Evolutionary conservation across 1,140 invertebrate species (phyloP), one percentile per base, ranked within the genome.

Genomic region (Trialeurodes vaporariorum): DNA sequence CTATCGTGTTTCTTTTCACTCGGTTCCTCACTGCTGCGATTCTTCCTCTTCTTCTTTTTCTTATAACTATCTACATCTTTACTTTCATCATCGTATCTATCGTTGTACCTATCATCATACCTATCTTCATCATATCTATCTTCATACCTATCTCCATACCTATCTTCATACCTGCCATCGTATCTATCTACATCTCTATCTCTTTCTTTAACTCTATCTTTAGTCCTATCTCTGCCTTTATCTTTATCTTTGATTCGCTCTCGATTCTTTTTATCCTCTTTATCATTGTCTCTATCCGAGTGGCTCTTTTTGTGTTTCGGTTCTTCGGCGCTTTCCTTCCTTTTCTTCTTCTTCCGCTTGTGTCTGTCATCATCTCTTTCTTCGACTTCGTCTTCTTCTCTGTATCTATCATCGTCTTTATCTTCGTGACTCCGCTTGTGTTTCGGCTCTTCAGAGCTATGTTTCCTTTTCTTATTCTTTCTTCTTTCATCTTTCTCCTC

Each of bases 61-160:
- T 66, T 66, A 11, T 66, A 26, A 59, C 61, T 67, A 23, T 65
- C 25, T 58, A 66, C 49, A 59, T 70, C 67, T 17, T 72, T 68
- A 59, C 63, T 70, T 59, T 72, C 65, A 25, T 69, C 60, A 1
- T 67, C 62, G 25, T 64, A 49, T 66, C 61, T 67, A 22, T 61
- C 60, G 1, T 66, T 64, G 23, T 58, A 12, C 59, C 67, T 62
- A 25, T 25, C 66, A 25, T 65, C 40, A 40, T 64, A 49, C 23
- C 69, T 65, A 17, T 70, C 65, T 27, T 71, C 68, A 13, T 69
- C 64, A 23, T 67, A 68, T 12, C 67, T 61, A 27, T 61, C 27
- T 68, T 62, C 65, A 58, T 26, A 49, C 26, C 27, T 66, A 40
- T 65, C 65, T 25, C 59, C 63, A 25, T 60, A 63, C 13, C 64